Base-by-base conservation (phyloP, 1,140 invertebrate genomes). In the Pseudomyrmex concolor region DNA sequence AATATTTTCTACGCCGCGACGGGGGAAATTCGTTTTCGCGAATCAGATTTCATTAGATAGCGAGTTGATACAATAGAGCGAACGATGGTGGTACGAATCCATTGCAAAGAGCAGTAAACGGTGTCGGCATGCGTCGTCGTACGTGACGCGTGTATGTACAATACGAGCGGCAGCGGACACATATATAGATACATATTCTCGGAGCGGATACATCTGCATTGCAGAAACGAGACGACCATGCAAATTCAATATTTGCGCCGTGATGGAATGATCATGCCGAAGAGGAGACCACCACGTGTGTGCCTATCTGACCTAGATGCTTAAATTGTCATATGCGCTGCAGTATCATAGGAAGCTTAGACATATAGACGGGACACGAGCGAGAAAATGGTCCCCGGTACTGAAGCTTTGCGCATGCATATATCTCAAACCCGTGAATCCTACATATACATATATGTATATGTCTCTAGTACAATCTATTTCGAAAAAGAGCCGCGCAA, bases 161-260 rank as follows among this genome's bases (percentile, higher is more conserved):
- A 80, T 78, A 73, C 51, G 66, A 80, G 15, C 15, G 25, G 34
- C 15, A 13, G 13, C 13, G 13, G 50, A 8, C 19, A 62, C 60
- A 48, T 55, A 54, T 59, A 7, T 57, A 19, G 5, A 45, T 43
- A n/a, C 62, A 74, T 57, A 74, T 72, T 60, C 86, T 72, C 34
- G 45, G 45, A 54, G 55, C 57, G 76, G 60, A 80, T 84, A 81
- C 70, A 89, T 89, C 87, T 84, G 87, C 87, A 89, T 74, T 89
- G 87, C 87, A 89, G 87, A 83, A 89, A 89, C 84, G 78, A 88
- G 86, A 88, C 66, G 84, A 66, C 87, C 86, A 84, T 88, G 86
- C 74, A 89, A 88, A 88, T 89, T 89, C 86, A 88, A 89, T 89
- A 85, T 88, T 88, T 88, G 87, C 67, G 43, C 86, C 77, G 60